Percentiles rank a stretch among this genome's conserved stretches.
Evolutionary conservation across 2,113 vertebrate genomes (phyloP).

Genomic region (Rhinolophus sinicus): DNA sequence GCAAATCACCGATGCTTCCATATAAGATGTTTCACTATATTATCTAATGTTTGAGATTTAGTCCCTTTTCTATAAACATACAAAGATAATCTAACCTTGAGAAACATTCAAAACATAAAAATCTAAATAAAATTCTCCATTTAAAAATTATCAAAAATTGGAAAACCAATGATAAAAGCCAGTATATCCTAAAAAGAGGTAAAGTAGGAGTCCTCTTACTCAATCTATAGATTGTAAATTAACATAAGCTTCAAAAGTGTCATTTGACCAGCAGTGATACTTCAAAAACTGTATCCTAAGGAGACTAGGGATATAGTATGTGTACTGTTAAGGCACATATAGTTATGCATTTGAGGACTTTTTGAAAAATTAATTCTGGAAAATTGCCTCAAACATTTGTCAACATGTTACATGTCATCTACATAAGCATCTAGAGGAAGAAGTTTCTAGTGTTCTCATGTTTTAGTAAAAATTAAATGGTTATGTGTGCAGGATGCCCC

Average conservation of each 20-base stretch:
- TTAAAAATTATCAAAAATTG: background rate
- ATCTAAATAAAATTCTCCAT: background rate
- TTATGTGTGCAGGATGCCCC: background rate
- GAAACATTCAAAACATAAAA: background rate
- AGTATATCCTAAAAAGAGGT: background rate
- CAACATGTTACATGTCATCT: too few relatives aligned
- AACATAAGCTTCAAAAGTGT: background rate
- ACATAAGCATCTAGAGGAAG: background rate
- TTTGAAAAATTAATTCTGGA: background rate
- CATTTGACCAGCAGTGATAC: background rate
- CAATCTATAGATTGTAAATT: background rate
- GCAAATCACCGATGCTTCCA: background rate
- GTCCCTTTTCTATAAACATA: background rate
- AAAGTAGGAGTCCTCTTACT: background rate
- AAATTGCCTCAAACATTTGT: background rate
- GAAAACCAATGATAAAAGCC: background rate
- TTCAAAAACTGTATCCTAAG: background rate
- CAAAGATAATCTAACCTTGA: background rate
- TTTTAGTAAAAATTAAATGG: background rate
- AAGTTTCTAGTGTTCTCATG: background rate
- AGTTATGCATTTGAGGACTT: background rate
- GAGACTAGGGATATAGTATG: background rate
- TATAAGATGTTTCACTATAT: background rate
- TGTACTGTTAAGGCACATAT: background rate
- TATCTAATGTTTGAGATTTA: background rate